Percentiles rank a stretch among this genome's conserved stretches.
Conservation (phyloP, 2,888 invertebrate species). For the Lypha dubia region DNA sequence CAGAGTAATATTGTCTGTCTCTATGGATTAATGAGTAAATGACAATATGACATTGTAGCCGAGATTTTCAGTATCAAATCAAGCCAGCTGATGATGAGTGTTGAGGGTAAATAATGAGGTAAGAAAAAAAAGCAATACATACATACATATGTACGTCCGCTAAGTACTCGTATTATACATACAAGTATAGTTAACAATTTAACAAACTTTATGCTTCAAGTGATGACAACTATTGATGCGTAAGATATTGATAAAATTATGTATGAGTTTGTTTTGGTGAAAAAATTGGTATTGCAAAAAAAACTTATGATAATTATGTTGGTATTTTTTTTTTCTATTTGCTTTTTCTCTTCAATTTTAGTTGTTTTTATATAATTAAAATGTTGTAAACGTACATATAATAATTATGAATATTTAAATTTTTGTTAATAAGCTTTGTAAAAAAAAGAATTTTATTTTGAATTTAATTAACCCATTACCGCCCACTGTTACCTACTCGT, state of each 20-base stretch:
- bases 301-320: constrained; percentile 25
- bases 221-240: constrained; percentile 48
- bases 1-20: background rate
- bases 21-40: constrained; percentile 31
- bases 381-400: constrained; percentile 46
- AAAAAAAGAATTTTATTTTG: background rate
- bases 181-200: background rate
- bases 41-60: constrained; percentile 40
- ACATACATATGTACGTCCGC: too few relatives aligned
- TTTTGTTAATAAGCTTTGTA: background rate
- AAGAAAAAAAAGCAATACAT: constrained; percentile 13
- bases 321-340: constrained; percentile 14
- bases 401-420: constrained; percentile 40
- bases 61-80: constrained; percentile 40
- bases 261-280: background rate
- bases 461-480: too few relatives aligned
- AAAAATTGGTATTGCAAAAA: background rate
- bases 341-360: background rate
- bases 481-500: too few relatives aligned
- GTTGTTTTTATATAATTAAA: constrained; percentile 48
- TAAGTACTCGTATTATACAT: background rate
- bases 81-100: background rate
- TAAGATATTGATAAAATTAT: constrained; percentile 39
- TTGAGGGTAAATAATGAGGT: constrained; percentile 28
- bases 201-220: constrained; percentile 8